These are phyloP conservation scores for Drosophila pseudoobscura DNA, from an alignment of 1,140 invertebrate species.

Conservation along the genomic window DNA sequence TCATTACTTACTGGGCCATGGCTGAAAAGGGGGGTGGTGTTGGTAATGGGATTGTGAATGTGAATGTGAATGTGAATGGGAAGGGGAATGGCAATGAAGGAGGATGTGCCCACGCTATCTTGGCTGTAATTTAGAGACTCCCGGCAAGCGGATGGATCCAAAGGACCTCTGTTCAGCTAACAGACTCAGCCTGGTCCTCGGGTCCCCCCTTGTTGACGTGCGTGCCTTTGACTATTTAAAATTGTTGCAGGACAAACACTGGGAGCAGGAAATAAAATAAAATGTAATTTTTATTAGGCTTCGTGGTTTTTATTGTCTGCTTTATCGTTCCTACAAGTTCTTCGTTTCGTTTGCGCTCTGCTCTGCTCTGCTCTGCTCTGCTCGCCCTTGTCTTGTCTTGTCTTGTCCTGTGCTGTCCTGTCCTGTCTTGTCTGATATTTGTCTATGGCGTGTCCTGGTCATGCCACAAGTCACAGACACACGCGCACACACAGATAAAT, in stretches of 20 bases:
- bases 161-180: background rate
- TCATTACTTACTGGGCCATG: conserved; percentile 63
- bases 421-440: conserved; percentile 76
- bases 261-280: conserved; percentile 73
- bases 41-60: conserved; percentile 4
- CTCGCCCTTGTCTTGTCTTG: conserved; percentile 28
- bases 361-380: background rate
- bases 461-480: conserved; percentile 45
- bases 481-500: conserved; percentile 40
- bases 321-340: conserved; percentile 79
- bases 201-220: conserved; percentile 64
- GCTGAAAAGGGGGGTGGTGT: conserved; percentile 39
- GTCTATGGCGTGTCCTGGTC: conserved; percentile 72
- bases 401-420: background rate
- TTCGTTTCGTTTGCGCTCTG: conserved; percentile 19
- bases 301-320: conserved; percentile 79
- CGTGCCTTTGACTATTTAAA: conserved; percentile 77
- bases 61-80: conserved; percentile 24
- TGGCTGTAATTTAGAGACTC: conserved; percentile 60
- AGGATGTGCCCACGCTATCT: conserved; percentile 65
- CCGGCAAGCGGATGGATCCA: conserved; percentile 2
- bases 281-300: conserved; percentile 82
- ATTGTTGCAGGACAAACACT: conserved; percentile 42
- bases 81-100: conserved; percentile 6
- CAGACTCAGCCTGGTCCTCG: conserved; percentile 2